Base-by-base conservation (phyloP, 2,888 invertebrate species). In the Aphidius colemani region DNA sequence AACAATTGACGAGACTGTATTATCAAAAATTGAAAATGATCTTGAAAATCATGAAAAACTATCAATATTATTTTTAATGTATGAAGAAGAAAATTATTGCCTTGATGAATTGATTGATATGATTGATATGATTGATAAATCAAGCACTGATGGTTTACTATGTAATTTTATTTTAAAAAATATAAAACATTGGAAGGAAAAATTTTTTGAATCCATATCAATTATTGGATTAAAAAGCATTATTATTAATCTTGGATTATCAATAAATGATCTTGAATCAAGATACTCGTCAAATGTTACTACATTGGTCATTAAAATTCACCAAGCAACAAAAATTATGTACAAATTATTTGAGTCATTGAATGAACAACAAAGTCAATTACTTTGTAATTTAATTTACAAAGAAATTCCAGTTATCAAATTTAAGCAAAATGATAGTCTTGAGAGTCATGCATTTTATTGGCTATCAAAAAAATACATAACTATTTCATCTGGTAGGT, bases 381-480 rank as follows among this genome's bases (percentile, higher is more conserved):
- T 6, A 6, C 18, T 65, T 8, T 43, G 61, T 13, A 18, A 49
- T 13, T 30, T 7, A 7, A 43, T 65, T 65, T 65, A 65, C 11
- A 43, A 46, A 48, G 48, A 57, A 9, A 61, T 65, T 49, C 6
- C 13, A 39, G 11, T 7, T 7, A 48, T 51, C 11, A 41, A 51
- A 39, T 44, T 46, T 10, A 3, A 61, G 8, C 13, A 43, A 8
- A 10, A 57, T 7, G 13, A 53, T 44, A 11, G 46, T 11, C 10
- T 58, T 10, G 64, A 65, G 39, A 11, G 58, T 41, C 61, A 65
- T 53, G 64, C 64, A 3, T 46, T 65, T 7, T 61, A 61, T 43
- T 65, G 64, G 64, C 6, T 61, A 3, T 0, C 41, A 4, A 7
- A 46, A 7, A 58, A 53, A 11, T 61, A 11, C 9, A 65, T 65